Conservation (phyloP, 2,113 vertebrate species). For the Bufo gargarizans region DNA sequence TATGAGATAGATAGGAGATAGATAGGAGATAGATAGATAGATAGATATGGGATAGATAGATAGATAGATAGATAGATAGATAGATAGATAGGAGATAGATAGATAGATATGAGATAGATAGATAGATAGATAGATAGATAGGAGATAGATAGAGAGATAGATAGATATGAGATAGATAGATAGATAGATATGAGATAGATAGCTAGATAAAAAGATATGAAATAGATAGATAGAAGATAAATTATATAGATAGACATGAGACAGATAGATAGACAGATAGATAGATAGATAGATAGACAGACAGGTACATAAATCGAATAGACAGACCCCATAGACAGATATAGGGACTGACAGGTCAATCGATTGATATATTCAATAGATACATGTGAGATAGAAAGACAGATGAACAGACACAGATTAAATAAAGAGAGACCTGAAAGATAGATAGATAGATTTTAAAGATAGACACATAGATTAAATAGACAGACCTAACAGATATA, state of each 20-base stretch:
- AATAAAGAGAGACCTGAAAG: not conserved
- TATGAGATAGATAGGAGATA: not conserved
- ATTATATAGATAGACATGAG: too few relatives aligned
- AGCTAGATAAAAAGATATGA: too few relatives aligned
- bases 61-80: not conserved
- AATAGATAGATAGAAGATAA: not conserved
- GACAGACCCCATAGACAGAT: constrained; percentile 1
- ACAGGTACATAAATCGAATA: not conserved
- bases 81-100: not conserved
- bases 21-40: not conserved
- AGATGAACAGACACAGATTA: not conserved
- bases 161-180: not conserved
- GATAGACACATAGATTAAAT: not conserved
- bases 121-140: not conserved
- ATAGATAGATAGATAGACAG: not conserved
- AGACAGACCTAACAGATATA: not conserved
- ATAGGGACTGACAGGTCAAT: not conserved
- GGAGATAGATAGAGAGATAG: too few relatives aligned
- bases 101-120: not conserved
- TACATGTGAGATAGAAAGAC: not conserved
- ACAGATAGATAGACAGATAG: too few relatives aligned
- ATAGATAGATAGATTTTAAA: not conserved
- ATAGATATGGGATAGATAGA: not conserved
- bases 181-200: not conserved
- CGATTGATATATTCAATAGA: not conserved